Evolutionary conservation across 2,797 vertebrate genomes (phyloP), one percentile per base, ranked within the genome.

Genomic region (Falco peregrinus): DNA sequence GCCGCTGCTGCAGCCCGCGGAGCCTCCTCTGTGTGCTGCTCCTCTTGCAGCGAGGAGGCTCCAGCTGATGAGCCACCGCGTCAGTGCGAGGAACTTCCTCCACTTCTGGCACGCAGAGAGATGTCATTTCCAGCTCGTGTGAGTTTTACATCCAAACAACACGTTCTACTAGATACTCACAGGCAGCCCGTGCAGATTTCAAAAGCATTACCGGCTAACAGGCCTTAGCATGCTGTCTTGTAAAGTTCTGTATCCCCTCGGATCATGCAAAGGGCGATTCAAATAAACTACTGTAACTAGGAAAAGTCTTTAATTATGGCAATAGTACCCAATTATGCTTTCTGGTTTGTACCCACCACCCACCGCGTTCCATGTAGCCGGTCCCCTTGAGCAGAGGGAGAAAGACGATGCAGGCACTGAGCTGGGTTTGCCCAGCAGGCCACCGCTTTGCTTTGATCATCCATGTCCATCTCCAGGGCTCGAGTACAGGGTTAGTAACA

Each of bases 131-230:
- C 73, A 92, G 54, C 51, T 94, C 45, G 39, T 51, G 63, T 35
- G 69, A 85, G 60, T 90, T 79, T 79, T 80, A 74, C n/a, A 74
- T 37, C n/a, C 74, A 59, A 93, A 41, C 45, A 76, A 33, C 59
- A 43, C 61, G 80, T 92, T 95, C 68, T 78, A 51, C 61, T 53
- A 61, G 53, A 75, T 80, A 61, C 63, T 86, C 67, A 47, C 68
- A 84, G 76, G 65, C 47, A 91, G 64, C 53, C 47, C 15, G 13
- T 71, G 82, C 50, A 89, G 77, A 77, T 83, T 64, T 85, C 18
- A 71, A 48, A 83, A 43, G 2, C 50, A 25, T 21, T 26, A 21
- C 15, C 43, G 84, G 45, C 53, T 68, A 60, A 60, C 14, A 63
- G 78, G 26, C 35, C 69, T 54, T 43, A 29, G 19, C 0, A 2